Conservation (phyloP, 1,140 invertebrate genomes). For the Acromyrmex heyeri region DNA sequence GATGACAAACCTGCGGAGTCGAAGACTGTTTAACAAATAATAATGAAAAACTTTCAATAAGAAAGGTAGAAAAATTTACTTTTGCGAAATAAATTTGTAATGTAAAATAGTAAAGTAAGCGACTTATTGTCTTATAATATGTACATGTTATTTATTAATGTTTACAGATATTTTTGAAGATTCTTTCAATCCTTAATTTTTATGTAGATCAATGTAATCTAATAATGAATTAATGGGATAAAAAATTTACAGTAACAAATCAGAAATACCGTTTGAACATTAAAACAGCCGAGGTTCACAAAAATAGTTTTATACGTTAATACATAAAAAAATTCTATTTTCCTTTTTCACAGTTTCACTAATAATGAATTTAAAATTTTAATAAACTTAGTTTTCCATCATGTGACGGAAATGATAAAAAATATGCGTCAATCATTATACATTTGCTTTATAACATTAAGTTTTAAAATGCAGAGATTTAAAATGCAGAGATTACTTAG, state of each 20-base stretch:
- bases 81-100: neutral
- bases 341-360: constrained; percentile 9
- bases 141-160: neutral
- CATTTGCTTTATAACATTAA: neutral
- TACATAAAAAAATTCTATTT: neutral
- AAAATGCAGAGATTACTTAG: neutral
- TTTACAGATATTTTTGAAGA: neutral
- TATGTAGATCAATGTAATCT: neutral
- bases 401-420: neutral
- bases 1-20: neutral
- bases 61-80: neutral
- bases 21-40: neutral
- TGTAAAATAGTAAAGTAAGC: neutral
- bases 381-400: neutral
- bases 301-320: constrained; percentile 11
- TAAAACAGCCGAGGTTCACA: neutral
- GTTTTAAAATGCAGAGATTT: neutral
- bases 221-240: neutral
- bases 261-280: neutral
- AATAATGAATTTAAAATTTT: constrained; percentile 19
- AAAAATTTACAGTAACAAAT: constrained; percentile 2
- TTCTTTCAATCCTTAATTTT: neutral
- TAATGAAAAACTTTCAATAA: neutral
- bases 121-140: neutral
- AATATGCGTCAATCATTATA: neutral